A percentile compares a stretch with the other conserved stretches of the same genome.
phyloP scores from a whole-genome alignment of 2,888 invertebrate species.

The Pantelozetes paolii region DNA sequence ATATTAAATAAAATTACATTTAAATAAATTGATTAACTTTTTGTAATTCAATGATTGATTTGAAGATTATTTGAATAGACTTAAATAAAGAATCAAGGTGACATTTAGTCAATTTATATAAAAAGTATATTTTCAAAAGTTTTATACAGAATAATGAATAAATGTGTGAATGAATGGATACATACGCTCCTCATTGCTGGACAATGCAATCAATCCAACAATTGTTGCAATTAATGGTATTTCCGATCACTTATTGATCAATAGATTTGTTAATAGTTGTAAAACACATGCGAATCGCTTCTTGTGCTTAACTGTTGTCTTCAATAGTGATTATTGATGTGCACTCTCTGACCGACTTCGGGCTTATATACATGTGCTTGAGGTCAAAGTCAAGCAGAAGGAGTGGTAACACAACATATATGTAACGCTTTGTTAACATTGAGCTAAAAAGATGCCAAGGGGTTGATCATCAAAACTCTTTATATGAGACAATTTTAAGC shows the following conservation, averaged over 20 bases:
- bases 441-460: conserved; percentile 18
- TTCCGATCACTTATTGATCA: conserved; percentile 18
- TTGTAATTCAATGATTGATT: no score
- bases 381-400: conserved; percentile 29
- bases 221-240: conserved; percentile 10
- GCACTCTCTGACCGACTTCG: conserved; percentile 9
- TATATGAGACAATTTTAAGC: no score
- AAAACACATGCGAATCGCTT: conserved; percentile 14
- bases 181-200: conserved; percentile 34
- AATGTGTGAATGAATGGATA: no score
- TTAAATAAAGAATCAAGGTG: no score
- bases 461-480: not conserved
- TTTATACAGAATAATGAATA: no score
- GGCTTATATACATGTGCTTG: conserved; percentile 23
- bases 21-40: no score
- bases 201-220: not conserved
- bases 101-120: no score
- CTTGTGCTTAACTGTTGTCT: not conserved
- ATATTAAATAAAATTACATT: no score
- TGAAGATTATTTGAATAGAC: no score
- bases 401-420: not conserved
- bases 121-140: no score
- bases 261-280: not conserved
- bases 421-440: conserved; percentile 31
- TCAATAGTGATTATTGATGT: not conserved